Percentiles rank a stretch among this genome's conserved stretches.
These are phyloP conservation scores for Indicator maculatus DNA, from an alignment of 2,113 vertebrate species.

Conservation along the genomic window DNA sequence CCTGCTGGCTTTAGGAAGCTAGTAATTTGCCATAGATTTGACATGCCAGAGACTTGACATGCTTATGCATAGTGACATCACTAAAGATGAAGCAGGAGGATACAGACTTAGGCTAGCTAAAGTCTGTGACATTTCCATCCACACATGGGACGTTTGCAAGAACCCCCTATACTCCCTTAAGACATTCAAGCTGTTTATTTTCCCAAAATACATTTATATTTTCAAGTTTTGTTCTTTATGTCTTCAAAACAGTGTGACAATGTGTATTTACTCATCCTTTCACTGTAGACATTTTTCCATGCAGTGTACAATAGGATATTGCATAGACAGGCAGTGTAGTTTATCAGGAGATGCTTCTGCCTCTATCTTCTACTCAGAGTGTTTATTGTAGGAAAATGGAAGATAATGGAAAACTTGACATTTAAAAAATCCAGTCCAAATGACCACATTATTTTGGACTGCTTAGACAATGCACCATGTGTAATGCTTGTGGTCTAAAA, in stretches of 20 bases:
- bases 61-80: not conserved
- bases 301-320: not conserved
- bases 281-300: not conserved
- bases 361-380: not conserved
- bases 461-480: not conserved
- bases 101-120: not conserved
- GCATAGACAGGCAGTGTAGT: rapidly evolving
- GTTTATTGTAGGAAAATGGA: not conserved
- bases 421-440: not conserved
- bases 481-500: not conserved
- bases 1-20: not conserved
- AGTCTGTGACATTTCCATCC: not conserved
- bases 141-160: not conserved
- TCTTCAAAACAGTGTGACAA: not conserved
- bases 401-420: not conserved
- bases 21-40: not conserved
- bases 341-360: not conserved
- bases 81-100: not conserved
- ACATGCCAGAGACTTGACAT: rapidly evolving
- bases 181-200: not conserved
- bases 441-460: not conserved
- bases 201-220: not conserved
- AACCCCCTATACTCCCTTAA: rapidly evolving
- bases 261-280: not conserved
- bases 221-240: not conserved